phyloP scores from a whole-genome alignment of 2,797 vertebrate species.

The Staurois parvus region DNA sequence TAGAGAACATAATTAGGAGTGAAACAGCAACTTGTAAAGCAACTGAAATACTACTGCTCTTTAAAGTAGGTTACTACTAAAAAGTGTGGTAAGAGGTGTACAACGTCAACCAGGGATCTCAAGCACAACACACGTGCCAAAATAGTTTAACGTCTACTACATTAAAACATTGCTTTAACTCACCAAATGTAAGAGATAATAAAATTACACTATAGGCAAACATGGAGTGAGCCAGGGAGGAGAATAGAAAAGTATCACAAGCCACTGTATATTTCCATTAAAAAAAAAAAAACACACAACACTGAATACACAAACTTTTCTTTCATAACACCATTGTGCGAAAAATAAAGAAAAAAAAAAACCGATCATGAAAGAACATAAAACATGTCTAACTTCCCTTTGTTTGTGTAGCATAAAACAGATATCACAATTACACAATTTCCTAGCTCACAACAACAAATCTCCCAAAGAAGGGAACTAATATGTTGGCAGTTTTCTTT shows the following conservation, averaged over 20 bases:
- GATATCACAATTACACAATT: background rate
- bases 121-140: conserved; percentile 32
- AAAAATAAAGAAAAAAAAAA: too few relatives aligned
- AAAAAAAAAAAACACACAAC: conserved; percentile 6
- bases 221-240: background rate
- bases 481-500: background rate
- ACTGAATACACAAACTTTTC: conserved; percentile 27
- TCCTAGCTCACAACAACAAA: background rate
- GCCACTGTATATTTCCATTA: conserved; percentile 34
- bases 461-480: background rate
- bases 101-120: conserved; percentile 34
- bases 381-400: conserved; percentile 38
- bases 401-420: conserved; percentile 9
- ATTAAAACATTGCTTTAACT: conserved; percentile 22
- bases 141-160: conserved; percentile 24
- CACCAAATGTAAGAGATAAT: conserved; percentile 30
- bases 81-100: conserved; percentile 1
- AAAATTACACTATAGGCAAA: conserved; percentile 25
- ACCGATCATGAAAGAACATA: conserved; percentile 28
- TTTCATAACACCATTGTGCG: background rate
- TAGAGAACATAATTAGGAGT: conserved; percentile 17
- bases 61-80: conserved; percentile 26
- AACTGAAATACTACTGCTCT: background rate
- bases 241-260: conserved; percentile 8
- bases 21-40: background rate